phyloP scores from a whole-genome alignment of 2,888 invertebrate genomes.

The Seira musarum region DNA sequence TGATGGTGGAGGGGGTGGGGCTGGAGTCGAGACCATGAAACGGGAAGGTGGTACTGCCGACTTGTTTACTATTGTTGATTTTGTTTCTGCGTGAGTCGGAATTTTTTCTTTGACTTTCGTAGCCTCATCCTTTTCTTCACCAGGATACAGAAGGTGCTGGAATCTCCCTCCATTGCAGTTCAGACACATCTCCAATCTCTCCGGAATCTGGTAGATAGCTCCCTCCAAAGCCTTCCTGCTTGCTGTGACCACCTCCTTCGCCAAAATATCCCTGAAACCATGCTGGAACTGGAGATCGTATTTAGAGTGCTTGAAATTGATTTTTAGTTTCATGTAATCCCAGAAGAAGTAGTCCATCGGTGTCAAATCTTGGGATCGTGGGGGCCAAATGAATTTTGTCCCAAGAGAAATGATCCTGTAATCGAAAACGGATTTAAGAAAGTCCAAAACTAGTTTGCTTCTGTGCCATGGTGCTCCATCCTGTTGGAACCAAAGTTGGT shows the following conservation, averaged over 20 bases:
- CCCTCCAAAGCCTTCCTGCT: constrained; percentile 36
- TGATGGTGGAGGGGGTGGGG: too few species aligned
- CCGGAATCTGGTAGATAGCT: constrained; percentile 57
- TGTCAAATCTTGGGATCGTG: constrained; percentile 68
- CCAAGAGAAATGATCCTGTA: constrained; percentile 63
- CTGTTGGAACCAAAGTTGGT: constrained; percentile 54
- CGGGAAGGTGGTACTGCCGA: too few species aligned
- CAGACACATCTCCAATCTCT: constrained; percentile 60
- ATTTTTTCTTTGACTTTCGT: too few species aligned
- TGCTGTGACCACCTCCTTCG: constrained; percentile 45
- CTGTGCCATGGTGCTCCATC: constrained; percentile 65
- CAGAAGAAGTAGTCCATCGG: constrained; percentile 69
- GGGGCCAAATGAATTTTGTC: constrained; percentile 62
- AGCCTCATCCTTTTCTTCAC: too few species aligned
- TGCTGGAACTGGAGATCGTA: constrained; percentile 44
- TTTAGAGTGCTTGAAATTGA: constrained; percentile 54
- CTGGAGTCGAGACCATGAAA: too few species aligned
- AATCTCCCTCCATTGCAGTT: constrained; percentile 61
- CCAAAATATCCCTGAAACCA: constrained; percentile 57
- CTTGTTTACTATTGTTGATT: too few species aligned
- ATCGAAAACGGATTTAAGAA: constrained; percentile 62
- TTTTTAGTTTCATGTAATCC: constrained; percentile 65
- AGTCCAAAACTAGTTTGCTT: constrained; percentile 51
- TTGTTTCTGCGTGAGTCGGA: too few species aligned
- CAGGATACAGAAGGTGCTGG: constrained; percentile 28